Base-by-base conservation (phyloP, 2,888 invertebrate genomes). In the Perithous albicinctus region DNA sequence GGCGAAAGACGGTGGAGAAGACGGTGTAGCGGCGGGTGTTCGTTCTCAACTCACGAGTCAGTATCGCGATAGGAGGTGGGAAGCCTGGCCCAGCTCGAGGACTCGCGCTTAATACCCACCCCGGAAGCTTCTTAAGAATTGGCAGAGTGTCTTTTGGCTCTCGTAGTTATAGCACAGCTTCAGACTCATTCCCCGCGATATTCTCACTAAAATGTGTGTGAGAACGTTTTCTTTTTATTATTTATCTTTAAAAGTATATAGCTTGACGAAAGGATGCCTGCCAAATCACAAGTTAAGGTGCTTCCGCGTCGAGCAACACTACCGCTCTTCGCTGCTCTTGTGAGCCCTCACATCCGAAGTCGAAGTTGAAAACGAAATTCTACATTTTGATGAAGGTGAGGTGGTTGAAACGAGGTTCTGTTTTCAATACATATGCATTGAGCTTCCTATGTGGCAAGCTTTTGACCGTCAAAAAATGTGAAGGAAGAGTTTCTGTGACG, bases 81-180 rank as follows among this genome's bases (percentile, higher is more conserved):
- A 66, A 51, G 38, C 23, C 43, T 48, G 23, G 38, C 59, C 66
- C 10, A 43, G 12, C 56, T 70, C 23, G 43, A 70, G 81, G 83
- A 85, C 80, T 84, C 84, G 84, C 86, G 66, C 88, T 89, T 89
- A 90, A 90, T 90, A 87, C 87, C 83, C 74, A 72, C 70, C n/a
- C n/a, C 78, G 87, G 87, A 87, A 87, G 88, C 85, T 87, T 87
- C 88, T 89, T 88, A 87, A 89, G 89, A 91, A 91, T 91, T 91
- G 91, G 90, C 90, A 88, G 84, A 84, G 85, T n/a, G n/a, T 43
- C 76, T 76, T 73, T 74, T 84, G 78, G 84, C 82, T 78, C 51
- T 26, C 18, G 18, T 15, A 20, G 59, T 26, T n/a, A 26, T 23
- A 35, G 8, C 35, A 56, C 56, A 46, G 56, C 23, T 56, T 41